These are phyloP conservation scores for Scomber japonicus DNA, from an alignment of 2,113 vertebrate genomes.

Conservation along the genomic window DNA sequence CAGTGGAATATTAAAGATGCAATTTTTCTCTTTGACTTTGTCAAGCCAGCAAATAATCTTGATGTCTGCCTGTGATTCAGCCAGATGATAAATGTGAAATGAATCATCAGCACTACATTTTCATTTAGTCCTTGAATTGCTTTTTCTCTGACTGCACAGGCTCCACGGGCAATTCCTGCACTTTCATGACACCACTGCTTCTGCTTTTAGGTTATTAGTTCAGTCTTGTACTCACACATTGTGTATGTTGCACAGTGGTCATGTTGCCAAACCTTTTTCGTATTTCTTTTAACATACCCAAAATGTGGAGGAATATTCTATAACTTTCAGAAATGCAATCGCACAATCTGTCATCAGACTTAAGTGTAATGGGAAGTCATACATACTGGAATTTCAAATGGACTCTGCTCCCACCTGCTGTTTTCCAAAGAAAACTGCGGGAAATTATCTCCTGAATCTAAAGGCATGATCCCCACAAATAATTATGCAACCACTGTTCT, in stretches of 20 bases:
- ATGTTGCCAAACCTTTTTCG: background rate
- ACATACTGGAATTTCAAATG: constrained; percentile 12
- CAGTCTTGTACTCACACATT: constrained; percentile 6
- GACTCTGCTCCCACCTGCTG: constrained; percentile 76
- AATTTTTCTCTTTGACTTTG: constrained; percentile 52
- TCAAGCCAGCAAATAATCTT: constrained; percentile 40
- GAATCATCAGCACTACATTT: constrained; percentile 52
- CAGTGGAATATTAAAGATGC: constrained; percentile 60
- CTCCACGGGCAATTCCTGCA: constrained; percentile 8
- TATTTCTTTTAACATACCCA: too few species aligned
- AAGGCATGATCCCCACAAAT: background rate
- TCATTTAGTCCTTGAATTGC: constrained; percentile 51
- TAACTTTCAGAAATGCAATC: background rate
- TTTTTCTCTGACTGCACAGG: constrained; percentile 6
- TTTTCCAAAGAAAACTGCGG: constrained; percentile 39
- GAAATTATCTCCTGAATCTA: constrained; percentile 3
- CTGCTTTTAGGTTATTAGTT: constrained; percentile 24
- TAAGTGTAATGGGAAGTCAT: background rate
- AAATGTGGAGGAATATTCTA: background rate
- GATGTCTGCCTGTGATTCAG: constrained; percentile 43
- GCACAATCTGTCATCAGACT: background rate
- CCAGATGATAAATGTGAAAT: constrained; percentile 54
- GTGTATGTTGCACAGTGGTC: background rate
- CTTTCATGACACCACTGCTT: constrained; percentile 24
- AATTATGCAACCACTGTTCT: background rate